Evolutionary conservation across 2,113 vertebrate genomes (phyloP), one percentile per base, ranked within the genome.

Genomic region (Phalacrocorax pelagicus): DNA sequence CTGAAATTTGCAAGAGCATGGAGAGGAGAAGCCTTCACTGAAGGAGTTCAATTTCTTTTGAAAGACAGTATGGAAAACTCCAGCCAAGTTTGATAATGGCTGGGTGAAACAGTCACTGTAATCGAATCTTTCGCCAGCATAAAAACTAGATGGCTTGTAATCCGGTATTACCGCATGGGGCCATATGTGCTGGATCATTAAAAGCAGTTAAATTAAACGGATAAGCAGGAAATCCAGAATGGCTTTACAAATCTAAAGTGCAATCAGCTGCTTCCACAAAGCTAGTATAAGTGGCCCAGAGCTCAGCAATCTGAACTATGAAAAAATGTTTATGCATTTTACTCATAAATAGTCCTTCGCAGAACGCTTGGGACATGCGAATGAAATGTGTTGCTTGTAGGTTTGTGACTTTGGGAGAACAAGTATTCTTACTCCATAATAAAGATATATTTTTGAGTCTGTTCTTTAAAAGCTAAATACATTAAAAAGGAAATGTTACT

Each of bases 111-210:
- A 63, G 82, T 27, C 66, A 71, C 36, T 73, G 69, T 65, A 90
- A 96, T 9, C 84, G 44, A 44, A 69, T 71, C 78, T 13, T 84
- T 42, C 81, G 82, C 23, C 84, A 82, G 49, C 38, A 77, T 47
- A 80, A 88, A 95, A 84, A 29, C 15, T 54, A 34, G 40, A 82
- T 81, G 61, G 61, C n/a, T 96, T 95, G 82, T 91, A 95, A 94
- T 70, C 40, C 80, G 69, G 44, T 85, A 55, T 58, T 57, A 36
- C 36, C 74, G 59, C 86, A 86, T 49, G 3, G 3, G 72, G 34
- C 86, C 92, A 59, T 69, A 70, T 87, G 82, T 90, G 51, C 44
- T 62, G 89, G 36, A 81, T 81, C 74, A 84, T 70, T 80, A 88
- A 70, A 87, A 61, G 46, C 82, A 95, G 34, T 49, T 75, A 89